Evolutionary conservation across 2,888 invertebrate species (phyloP), one percentile per base, ranked within the genome.

Genomic region (Synanthedon formicaeformis): DNA sequence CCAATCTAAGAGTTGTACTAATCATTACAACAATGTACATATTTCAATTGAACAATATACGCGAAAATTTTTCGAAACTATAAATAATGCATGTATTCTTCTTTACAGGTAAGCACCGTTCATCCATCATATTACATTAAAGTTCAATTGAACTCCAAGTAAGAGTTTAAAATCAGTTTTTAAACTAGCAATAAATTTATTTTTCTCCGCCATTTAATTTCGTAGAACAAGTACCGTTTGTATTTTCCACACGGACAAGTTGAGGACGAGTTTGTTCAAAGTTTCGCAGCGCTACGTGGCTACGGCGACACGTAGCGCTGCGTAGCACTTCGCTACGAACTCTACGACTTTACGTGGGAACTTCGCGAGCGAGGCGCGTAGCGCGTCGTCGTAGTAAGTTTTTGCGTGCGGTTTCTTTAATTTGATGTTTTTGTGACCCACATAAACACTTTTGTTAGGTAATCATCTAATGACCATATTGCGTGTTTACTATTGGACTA

Each of bases 251-350:
- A 45, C 45, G 45, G 45, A 6, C 45, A 13, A 12, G 13, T 45
- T 45, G 45, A 14, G 45, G 45, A 8, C 11, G 45, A 45, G 45
- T 45, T 45, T 45, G 13, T 13, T 6, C 45, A 45, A 45, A 45
- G 45, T 45, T 34, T 14, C 10, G 18, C 14, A 49, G 50, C 48
- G 53, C 57, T 60, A 58, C 60, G 55, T 13, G 6, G 52, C 59
- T 58, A 58, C 58, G 58, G 5, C 64, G 63, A 51, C 55, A 54
- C 58, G 56, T 61, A 63, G 61, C 54, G 49, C 18, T 11, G 48
- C 62, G 67, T 65, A 69, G 64, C 62, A 59, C 53, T 60, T 56
- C 59, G 60, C 65, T 67, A 66, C 69, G 63, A 18, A 58, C 55
- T 56, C 34, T 34, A 34, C 34, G 34, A 34, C 34, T 34, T 34